These are phyloP conservation scores for Masticophis lateralis DNA, from an alignment of 2,797 vertebrate genomes.

Conservation along the genomic window DNA sequence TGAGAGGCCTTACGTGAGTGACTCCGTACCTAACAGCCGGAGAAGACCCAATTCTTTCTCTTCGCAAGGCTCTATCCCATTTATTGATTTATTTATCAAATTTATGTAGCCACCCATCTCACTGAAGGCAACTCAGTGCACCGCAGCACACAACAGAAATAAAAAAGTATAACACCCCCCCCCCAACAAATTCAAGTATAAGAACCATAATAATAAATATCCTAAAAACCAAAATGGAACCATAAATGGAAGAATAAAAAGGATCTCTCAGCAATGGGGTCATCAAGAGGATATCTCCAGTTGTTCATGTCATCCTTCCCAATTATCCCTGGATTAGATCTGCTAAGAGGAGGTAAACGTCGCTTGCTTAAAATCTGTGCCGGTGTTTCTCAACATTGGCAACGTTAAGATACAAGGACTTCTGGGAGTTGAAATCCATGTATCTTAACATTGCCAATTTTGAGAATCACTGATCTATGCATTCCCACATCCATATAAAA, in stretches of 20 bases:
- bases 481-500: neutral
- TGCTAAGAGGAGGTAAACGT: neutral
- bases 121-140: too few species aligned
- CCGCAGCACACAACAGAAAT: neutral
- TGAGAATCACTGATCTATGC: neutral
- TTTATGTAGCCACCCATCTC: too few species aligned
- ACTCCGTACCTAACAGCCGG: neutral
- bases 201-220: neutral
- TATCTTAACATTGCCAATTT: neutral
- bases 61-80: too few species aligned
- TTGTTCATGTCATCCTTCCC: neutral
- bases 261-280: neutral
- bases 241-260: neutral
- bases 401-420: neutral
- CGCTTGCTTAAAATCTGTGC: neutral
- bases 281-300: neutral
- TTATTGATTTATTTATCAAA: neutral
- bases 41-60: neutral
- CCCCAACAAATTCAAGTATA: neutral
- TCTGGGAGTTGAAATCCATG: neutral
- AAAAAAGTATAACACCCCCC: neutral
- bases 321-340: neutral
- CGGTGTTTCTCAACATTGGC: neutral
- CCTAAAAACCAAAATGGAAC: neutral
- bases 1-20: neutral